Base-by-base conservation (phyloP, 2,888 invertebrate species). In the Sthenelais limicola region DNA sequence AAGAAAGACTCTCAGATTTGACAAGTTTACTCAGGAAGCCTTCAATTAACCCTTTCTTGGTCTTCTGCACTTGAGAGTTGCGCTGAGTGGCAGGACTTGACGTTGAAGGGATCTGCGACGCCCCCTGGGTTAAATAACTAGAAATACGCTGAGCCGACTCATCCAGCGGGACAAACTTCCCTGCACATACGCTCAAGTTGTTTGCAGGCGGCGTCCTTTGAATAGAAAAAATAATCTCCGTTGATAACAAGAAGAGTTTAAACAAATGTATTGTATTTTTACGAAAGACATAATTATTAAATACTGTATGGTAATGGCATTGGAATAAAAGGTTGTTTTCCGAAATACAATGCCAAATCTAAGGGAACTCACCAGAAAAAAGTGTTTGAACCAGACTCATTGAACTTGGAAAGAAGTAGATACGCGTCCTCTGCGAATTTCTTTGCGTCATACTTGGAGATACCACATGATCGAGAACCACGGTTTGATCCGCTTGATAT, bases 161-260 rank as follows among this genome's bases (percentile, higher is more conserved):
- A 21, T 62, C 62, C 21, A 62, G 62, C 24, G 62, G 62, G 1
- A 18, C 58, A 56, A 95, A 95, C 85, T 94, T 94, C 0, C 93
- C 92, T 18, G 92, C 93, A 83, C 93, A 93, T n/a, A 95, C 90
- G 0, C 94, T 93, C 24, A 95, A 87, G 85, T 91, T 92, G 74
- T 90, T 92, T 21, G 94, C 90, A 0, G 92, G 90, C 78, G 92
- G 90, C 75, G 88, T 85, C 82, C 89, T 89, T 79, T 21, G 83
- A 80, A 74, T 66, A 48, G 54, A 32, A 56, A 56, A 4, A 56
- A 4, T n/a, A n/a, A n/a, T n/a, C n/a, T n/a, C n/a, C n/a, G n/a
- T n/a, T n/a, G n/a, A n/a, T n/a, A n/a, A n/a, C n/a, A n/a, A n/a
- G n/a, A n/a, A n/a, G n/a, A n/a, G n/a, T n/a, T n/a, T n/a, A n/a